phyloP scores from a whole-genome alignment of 2,797 vertebrate species.

The Nannoperca obscura region DNA sequence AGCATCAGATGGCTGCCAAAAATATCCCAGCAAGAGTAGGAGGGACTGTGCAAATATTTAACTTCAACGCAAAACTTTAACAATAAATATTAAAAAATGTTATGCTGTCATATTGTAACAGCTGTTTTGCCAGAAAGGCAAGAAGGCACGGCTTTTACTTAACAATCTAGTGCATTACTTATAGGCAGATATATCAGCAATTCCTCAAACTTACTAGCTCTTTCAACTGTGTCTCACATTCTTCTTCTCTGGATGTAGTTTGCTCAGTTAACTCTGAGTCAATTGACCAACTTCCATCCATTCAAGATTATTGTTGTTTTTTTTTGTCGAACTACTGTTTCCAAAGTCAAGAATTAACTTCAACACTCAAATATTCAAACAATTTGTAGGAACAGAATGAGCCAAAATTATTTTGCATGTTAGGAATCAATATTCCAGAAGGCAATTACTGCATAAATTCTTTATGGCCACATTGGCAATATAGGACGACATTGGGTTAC shows the following conservation, averaged over 20 bases:
- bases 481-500: not conserved
- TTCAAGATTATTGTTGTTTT: not conserved
- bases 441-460: not conserved
- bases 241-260: not conserved
- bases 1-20: not conserved
- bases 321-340: not conserved
- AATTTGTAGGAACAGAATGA: not conserved
- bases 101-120: not conserved
- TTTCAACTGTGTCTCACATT: not conserved
- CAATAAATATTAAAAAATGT: not conserved
- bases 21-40: not conserved
- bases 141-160: not conserved
- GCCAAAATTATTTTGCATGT: conserved; percentile 23
- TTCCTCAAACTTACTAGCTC: not conserved
- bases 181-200: not conserved
- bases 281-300: not conserved
- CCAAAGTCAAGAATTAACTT: not conserved
- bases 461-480: conserved; percentile 4
- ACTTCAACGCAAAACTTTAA: not conserved
- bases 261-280: not conserved
- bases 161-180: not conserved
- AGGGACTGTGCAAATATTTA: not conserved
- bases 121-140: not conserved
- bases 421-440: conserved; percentile 21
- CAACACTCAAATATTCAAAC: not conserved